Conservation (phyloP, 2,113 vertebrate genomes). For the Nibea albiflora region DNA sequence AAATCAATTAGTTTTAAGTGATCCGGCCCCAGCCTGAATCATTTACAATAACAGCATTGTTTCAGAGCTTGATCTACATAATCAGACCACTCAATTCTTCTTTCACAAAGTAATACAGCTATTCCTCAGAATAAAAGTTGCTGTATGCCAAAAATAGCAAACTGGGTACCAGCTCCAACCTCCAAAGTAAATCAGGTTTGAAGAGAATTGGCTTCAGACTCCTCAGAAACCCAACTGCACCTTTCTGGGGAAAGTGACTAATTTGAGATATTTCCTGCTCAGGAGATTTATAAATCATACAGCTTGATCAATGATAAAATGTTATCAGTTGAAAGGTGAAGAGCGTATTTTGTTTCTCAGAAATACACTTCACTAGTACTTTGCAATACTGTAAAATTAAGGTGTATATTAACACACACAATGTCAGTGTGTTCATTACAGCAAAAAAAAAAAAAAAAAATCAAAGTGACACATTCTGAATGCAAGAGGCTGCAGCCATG, state of each 20-base stretch:
- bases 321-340: constrained; percentile 1
- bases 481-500: background rate
- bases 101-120: constrained; percentile 46
- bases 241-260: constrained; percentile 25
- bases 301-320: constrained; percentile 18
- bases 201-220: constrained; percentile 47
- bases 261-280: constrained; percentile 5
- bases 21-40: constrained; percentile 25
- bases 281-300: constrained; percentile 3
- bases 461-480: background rate
- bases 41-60: constrained; percentile 71
- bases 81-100: constrained; percentile 64
- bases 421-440: background rate
- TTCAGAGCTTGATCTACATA: constrained; percentile 60
- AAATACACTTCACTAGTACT: background rate
- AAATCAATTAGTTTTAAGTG: constrained; percentile 61
- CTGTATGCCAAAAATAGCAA: constrained; percentile 66
- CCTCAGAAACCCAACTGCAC: constrained; percentile 27
- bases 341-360: background rate
- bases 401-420: background rate
- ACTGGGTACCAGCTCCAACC: constrained; percentile 52
- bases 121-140: constrained; percentile 48
- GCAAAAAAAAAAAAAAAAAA: constrained; percentile 1
- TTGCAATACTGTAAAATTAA: no score
- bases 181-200: constrained; percentile 66